Evolutionary conservation across 2,888 invertebrate genomes (phyloP).

Genomic region (Malthinus flaveolus): DNA sequence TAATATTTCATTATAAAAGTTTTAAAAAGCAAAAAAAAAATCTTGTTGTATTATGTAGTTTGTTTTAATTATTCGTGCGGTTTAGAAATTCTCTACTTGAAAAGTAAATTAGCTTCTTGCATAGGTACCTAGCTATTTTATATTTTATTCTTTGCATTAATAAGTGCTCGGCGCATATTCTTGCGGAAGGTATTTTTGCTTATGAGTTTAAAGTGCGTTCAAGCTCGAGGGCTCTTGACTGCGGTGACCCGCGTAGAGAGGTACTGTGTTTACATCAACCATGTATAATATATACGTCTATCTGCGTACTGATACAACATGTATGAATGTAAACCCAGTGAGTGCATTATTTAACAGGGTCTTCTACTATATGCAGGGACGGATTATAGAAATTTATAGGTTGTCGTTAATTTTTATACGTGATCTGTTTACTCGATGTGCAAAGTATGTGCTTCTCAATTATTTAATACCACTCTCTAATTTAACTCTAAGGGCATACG

Average conservation of each 20-base stretch:
- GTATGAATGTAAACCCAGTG: conserved; percentile 48
- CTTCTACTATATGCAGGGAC: conserved; percentile 35
- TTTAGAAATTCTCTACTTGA: conserved; percentile 17
- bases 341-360: conserved; percentile 49
- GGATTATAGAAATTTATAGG: conserved; percentile 42
- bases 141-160: conserved; percentile 29
- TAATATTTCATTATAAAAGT: too few species aligned
- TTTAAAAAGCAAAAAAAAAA: too few species aligned
- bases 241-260: conserved; percentile 41
- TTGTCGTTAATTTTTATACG: conserved; percentile 45
- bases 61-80: conserved; percentile 23
- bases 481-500: too few species aligned
- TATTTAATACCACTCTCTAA: too few species aligned
- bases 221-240: conserved; percentile 38
- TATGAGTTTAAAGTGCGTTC: conserved; percentile 43
- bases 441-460: conserved; percentile 22
- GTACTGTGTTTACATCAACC: conserved; percentile 46
- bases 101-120: conserved; percentile 25
- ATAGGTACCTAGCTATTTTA: conserved; percentile 24
- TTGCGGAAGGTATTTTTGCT: conserved; percentile 39
- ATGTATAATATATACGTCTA: conserved; percentile 53
- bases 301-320: conserved; percentile 52
- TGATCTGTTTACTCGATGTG: conserved; percentile 38
- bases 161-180: conserved; percentile 26
- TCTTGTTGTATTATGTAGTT: conserved; percentile 7